Base-by-base conservation (phyloP, 2,888 invertebrate genomes). In the Drosophila ezoana region DNA sequence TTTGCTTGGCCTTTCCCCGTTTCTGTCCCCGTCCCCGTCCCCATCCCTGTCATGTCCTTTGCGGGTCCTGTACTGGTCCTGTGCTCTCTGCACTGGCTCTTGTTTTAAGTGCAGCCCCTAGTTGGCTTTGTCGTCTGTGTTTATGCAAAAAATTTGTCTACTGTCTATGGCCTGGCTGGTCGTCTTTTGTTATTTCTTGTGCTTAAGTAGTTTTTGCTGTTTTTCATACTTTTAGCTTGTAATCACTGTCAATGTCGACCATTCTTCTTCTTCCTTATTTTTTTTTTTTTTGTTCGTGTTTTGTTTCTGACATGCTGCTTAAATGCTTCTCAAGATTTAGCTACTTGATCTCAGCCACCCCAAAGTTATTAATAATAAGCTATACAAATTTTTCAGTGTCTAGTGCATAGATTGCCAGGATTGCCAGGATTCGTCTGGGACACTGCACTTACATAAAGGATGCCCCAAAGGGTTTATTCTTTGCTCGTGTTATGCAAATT, bases 161-260 rank as follows among this genome's bases (percentile, higher is more conserved):
- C 82, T 62, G 63, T 63, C 74, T 58, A 54, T 43, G 76, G 72
- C 67, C 40, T 35, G 38, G 43, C 44, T 40, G 45, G 62, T 49
- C 56, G 51, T 71, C 88, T 87, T 81, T 84, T 85, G 85, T 85
- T 89, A 89, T 85, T 85, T 74, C 71, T 89, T 85, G 86, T 79
- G 84, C 89, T 87, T 89, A 89, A 86, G 86, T 89, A 86, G 89
- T 86, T 86, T 85, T 78, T 87, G 72, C 89, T 89, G 88, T 89
- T 89, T 87, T 86, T 86, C 86, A 86, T 86, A 86, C 86, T 86
- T 86, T 86, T 80, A 87, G 86, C 89, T 82, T 86, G 89, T 86
- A 89, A 86, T 86, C 86, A 86, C 86, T 86, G 86, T 89, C 86
- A 89, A 86, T 85, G 89, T 87, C 87, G 85, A 62, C 72, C 76